Evolutionary conservation across 2,797 vertebrate genomes (phyloP).

Genomic region (Mallotus villosus): DNA sequence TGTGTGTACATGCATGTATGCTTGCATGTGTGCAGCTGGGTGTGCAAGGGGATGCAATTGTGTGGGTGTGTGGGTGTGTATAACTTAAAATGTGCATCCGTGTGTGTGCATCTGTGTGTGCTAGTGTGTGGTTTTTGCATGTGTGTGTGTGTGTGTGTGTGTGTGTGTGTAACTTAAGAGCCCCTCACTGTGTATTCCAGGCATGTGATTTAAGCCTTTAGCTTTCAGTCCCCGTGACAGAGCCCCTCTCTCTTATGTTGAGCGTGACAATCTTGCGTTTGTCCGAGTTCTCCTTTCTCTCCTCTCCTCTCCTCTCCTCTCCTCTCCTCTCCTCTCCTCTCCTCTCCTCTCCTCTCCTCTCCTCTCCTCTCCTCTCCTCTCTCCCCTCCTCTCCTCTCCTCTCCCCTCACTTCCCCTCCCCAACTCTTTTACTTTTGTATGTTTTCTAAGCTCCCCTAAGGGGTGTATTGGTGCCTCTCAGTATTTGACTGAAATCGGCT

Average conservation of each 20-base stretch:
- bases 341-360: conserved; percentile 52
- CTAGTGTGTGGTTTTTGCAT: too few species aligned
- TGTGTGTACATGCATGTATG: conserved; percentile 9
- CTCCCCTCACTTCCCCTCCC: not conserved
- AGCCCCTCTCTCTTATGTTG: not conserved
- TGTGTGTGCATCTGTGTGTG: not conserved
- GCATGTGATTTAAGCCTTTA: conserved; percentile 3
- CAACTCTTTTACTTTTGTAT: not conserved
- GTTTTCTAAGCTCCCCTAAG: not conserved
- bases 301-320: not conserved
- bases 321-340: conserved; percentile 48
- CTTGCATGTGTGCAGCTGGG: not conserved
- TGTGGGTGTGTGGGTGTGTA: not conserved
- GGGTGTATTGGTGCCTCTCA: too few species aligned
- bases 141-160: conserved; percentile 2
- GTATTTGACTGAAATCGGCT: too few species aligned
- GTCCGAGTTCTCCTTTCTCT: not conserved
- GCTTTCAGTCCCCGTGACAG: not conserved
- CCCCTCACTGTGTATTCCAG: conserved; percentile 7
- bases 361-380: not conserved
- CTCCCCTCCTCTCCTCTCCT: not conserved
- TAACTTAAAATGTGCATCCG: not conserved
- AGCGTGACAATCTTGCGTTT: conserved; percentile 3
- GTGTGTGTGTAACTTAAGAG: not conserved
- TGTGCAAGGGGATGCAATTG: not conserved